These are phyloP conservation scores for Rafetus swinhoei DNA, from an alignment of 2,113 vertebrate genomes.

Conservation along the genomic window DNA sequence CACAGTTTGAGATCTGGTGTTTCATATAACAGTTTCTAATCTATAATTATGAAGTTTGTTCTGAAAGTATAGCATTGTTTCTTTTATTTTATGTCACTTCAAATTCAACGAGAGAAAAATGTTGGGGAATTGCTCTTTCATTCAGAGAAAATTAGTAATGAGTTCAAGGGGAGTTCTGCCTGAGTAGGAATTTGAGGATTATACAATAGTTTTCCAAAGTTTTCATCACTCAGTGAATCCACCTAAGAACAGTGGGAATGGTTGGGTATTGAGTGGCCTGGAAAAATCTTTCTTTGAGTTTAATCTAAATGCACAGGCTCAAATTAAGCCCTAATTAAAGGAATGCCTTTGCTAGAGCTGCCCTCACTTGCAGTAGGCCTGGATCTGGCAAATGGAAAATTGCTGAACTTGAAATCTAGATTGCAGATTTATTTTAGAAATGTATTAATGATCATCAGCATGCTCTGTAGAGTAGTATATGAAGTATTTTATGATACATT, in stretches of 20 bases:
- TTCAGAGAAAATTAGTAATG: not conserved
- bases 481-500: not conserved
- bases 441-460: not conserved
- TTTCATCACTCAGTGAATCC: not conserved
- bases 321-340: not conserved
- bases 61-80: not conserved
- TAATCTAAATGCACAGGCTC: not conserved
- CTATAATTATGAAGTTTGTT: not conserved
- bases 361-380: not conserved
- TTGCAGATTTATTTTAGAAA: not conserved
- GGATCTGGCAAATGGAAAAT: not conserved
- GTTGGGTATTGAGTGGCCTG: not conserved
- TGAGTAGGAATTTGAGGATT: not conserved
- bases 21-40: not conserved
- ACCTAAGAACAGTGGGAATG: not conserved
- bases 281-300: not conserved
- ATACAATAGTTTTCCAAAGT: not conserved
- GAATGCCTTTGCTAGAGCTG: not conserved
- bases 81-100: not conserved
- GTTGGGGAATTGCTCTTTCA: not conserved
- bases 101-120: not conserved
- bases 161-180: not conserved
- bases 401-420: not conserved
- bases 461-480: not conserved
- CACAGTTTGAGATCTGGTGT: not conserved